These are phyloP conservation scores for Campoplex nolae DNA, from an alignment of 2,888 invertebrate genomes.

Conservation along the genomic window DNA sequence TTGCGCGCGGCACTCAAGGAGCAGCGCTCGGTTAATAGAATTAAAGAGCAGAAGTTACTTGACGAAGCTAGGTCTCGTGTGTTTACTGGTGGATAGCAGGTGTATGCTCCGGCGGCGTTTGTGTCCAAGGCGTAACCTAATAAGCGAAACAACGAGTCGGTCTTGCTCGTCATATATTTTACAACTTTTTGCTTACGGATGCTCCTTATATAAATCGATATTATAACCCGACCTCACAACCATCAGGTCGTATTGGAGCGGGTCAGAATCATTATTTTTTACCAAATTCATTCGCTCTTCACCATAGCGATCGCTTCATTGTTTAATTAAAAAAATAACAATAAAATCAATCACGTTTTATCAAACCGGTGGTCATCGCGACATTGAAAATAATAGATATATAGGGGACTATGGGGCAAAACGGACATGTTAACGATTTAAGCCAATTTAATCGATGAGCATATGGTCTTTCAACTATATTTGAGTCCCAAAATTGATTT, in stretches of 20 bases:
- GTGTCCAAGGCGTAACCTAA: slow-evolving; percentile 47
- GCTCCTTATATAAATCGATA: neutral
- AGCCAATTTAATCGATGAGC: too few relatives aligned
- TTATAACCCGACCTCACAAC: neutral
- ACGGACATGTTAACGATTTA: too few relatives aligned
- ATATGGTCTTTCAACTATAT: too few relatives aligned
- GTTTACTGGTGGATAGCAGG: neutral
- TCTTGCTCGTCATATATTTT: neutral
- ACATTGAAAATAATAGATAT: too few relatives aligned
- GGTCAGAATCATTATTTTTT: neutral
- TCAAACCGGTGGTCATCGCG: too few relatives aligned
- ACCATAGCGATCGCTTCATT: too few relatives aligned
- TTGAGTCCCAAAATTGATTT: too few relatives aligned
- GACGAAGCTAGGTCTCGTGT: slow-evolving; percentile 16
- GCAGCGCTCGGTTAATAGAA: slow-evolving; percentile 57
- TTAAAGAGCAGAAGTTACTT: slow-evolving; percentile 56
- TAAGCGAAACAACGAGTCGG: slow-evolving; percentile 43
- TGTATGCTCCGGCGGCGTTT: slow-evolving; percentile 24
- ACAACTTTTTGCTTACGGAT: too few relatives aligned
- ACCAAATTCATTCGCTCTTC: neutral
- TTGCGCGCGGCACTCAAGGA: slow-evolving; percentile 32
- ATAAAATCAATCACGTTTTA: too few relatives aligned
- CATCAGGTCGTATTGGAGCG: neutral
- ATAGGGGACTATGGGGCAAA: too few relatives aligned
- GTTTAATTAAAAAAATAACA: too few relatives aligned